phyloP scores from a whole-genome alignment of 1,140 invertebrate genomes.

The Augochlora pura region DNA sequence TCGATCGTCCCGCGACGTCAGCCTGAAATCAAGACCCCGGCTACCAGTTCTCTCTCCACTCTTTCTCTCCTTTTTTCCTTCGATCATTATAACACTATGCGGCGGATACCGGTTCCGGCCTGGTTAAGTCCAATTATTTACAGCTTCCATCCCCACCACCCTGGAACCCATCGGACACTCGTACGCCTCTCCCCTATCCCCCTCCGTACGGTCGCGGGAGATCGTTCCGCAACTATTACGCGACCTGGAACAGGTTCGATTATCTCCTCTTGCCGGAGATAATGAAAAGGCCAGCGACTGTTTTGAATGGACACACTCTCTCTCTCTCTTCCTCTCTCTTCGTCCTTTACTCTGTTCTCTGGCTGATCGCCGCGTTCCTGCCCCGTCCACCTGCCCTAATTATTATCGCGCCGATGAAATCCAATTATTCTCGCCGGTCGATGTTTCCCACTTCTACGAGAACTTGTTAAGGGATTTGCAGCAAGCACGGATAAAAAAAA shows the following conservation, averaged over 20 bases:
- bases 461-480: conserved; percentile 13
- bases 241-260: neutral
- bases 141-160: neutral
- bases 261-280: conserved; percentile 1
- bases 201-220: neutral
- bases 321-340: neutral
- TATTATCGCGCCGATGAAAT: conserved; percentile 25
- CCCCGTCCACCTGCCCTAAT: neutral
- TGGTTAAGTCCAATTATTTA: conserved; percentile 58
- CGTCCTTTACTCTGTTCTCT: neutral
- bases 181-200: too few relatives aligned
- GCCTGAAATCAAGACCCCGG: conserved; percentile 60
- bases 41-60: conserved; percentile 46
- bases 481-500: conserved; percentile 3
- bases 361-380: too few relatives aligned
- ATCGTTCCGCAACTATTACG: neutral
- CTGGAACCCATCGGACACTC: neutral
- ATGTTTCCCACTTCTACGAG: conserved; percentile 30
- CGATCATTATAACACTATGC: conserved; percentile 56
- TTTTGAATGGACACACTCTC: conserved; percentile 3
- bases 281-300: conserved; percentile 25
- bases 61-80: conserved; percentile 17
- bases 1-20: conserved; percentile 23
- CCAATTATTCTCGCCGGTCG: conserved; percentile 39
- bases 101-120: conserved; percentile 34